phyloP scores from a whole-genome alignment of 2,797 vertebrate genomes.

The Microctenopoma lineatum region DNA sequence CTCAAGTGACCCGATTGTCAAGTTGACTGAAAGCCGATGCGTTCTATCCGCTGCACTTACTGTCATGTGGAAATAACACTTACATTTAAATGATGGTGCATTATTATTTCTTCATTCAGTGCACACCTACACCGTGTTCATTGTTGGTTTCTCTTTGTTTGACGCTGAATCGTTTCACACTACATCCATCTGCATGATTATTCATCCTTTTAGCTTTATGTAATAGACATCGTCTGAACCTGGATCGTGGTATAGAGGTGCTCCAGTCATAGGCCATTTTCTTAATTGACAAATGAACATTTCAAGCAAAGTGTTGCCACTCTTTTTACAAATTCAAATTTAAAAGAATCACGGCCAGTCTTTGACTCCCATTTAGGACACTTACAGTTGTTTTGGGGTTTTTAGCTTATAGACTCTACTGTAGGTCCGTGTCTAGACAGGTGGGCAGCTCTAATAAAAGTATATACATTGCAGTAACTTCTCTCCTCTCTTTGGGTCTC shows the following conservation, averaged over 20 bases:
- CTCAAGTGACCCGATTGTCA: neutral
- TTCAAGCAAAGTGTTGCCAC: neutral
- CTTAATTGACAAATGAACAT: constrained; percentile 21
- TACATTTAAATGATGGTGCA: neutral
- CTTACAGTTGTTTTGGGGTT: neutral
- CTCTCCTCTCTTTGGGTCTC: neutral
- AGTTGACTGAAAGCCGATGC: neutral
- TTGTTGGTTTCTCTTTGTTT: constrained; percentile 43
- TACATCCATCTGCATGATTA: constrained; percentile 47
- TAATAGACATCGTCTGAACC: constrained; percentile 35
- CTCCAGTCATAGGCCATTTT: constrained; percentile 19
- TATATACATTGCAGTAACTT: neutral
- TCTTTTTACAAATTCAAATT: neutral
- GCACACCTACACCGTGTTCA: constrained; percentile 45
- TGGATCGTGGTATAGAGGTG: neutral
- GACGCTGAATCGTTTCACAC: constrained; percentile 55
- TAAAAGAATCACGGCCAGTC: neutral
- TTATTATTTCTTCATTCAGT: constrained; percentile 28
- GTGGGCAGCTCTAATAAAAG: constrained; percentile 7
- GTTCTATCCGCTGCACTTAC: neutral
- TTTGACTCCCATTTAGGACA: neutral
- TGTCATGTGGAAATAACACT: neutral
- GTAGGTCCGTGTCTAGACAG: constrained; percentile 15
- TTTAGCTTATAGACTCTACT: constrained; percentile 12
- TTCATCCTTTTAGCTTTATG: constrained; percentile 54